Conservation (phyloP, 2,888 invertebrate species). For the Reticulitermes lucifugus region DNA sequence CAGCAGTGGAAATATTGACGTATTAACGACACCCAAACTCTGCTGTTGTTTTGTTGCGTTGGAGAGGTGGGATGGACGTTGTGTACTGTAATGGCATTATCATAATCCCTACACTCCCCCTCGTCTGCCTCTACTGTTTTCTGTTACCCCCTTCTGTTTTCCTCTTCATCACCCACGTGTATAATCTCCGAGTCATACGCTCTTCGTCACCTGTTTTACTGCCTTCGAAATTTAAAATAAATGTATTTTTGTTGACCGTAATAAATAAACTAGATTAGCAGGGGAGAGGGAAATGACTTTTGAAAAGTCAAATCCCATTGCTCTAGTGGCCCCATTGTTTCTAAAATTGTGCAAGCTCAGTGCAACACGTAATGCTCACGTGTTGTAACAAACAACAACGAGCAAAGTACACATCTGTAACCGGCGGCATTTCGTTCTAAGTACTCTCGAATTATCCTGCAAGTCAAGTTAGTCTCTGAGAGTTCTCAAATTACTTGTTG, state of each 20-base stretch:
- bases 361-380: constrained; percentile 10
- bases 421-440: too few species aligned
- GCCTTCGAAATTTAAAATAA: constrained; percentile 31
- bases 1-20: constrained; percentile 53
- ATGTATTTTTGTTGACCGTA: constrained; percentile 28
- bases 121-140: constrained; percentile 35
- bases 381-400: constrained; percentile 12
- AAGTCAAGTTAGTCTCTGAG: too few species aligned
- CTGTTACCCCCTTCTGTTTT: neutral
- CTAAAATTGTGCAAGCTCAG: constrained; percentile 19
- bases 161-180: constrained; percentile 15
- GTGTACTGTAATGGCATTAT: constrained; percentile 49
- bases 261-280: constrained; percentile 7
- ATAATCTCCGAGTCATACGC: constrained; percentile 44
- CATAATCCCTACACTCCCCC: constrained; percentile 47
- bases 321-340: constrained; percentile 13
- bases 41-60: constrained; percentile 47
- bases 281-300: constrained; percentile 17
- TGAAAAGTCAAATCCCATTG: constrained; percentile 35
- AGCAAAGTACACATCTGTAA: neutral
- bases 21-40: constrained; percentile 52
- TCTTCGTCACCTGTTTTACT: constrained; percentile 48
- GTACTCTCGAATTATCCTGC: too few species aligned
- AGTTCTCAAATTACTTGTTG: too few species aligned
- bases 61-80: constrained; percentile 20